Evolutionary conservation across 2,113 vertebrate species (phyloP).

Genomic region (Panthera leo): DNA sequence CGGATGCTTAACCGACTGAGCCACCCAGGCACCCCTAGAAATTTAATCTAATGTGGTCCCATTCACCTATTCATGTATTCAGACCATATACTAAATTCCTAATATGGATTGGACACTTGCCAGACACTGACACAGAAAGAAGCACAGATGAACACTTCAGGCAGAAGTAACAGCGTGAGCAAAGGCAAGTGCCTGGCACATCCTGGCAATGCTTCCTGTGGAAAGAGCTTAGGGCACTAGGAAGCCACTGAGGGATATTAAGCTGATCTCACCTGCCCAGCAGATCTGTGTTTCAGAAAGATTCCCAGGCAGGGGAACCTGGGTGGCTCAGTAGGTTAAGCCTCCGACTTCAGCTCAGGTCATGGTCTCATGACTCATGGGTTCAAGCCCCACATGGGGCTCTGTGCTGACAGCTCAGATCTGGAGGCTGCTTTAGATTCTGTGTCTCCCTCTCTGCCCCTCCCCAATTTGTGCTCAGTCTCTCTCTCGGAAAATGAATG

Average conservation of each 20-base stretch:
- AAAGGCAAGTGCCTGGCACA: background rate
- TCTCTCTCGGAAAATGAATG: too few species aligned
- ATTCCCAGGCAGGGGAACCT: background rate
- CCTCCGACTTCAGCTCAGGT: too few species aligned
- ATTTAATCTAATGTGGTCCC: background rate
- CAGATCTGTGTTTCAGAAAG: background rate
- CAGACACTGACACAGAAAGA: background rate
- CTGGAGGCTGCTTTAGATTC: too few species aligned
- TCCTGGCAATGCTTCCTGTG: background rate
- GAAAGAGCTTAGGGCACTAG: background rate
- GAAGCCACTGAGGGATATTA: background rate
- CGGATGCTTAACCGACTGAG: too few species aligned
- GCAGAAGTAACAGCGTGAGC: background rate
- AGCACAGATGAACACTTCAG: background rate
- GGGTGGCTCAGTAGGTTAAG: too few species aligned
- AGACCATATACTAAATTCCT: background rate
- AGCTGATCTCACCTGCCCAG: background rate
- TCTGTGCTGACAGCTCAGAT: too few species aligned
- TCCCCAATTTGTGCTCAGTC: too few species aligned
- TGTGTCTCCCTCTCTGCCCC: too few species aligned
- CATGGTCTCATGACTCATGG: too few species aligned
- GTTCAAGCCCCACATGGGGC: too few species aligned
- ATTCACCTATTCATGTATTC: background rate
- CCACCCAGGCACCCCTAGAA: background rate
- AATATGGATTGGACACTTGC: background rate